phyloP scores from a whole-genome alignment of 2,888 invertebrate genomes.

The Leptothorax acervorum region DNA sequence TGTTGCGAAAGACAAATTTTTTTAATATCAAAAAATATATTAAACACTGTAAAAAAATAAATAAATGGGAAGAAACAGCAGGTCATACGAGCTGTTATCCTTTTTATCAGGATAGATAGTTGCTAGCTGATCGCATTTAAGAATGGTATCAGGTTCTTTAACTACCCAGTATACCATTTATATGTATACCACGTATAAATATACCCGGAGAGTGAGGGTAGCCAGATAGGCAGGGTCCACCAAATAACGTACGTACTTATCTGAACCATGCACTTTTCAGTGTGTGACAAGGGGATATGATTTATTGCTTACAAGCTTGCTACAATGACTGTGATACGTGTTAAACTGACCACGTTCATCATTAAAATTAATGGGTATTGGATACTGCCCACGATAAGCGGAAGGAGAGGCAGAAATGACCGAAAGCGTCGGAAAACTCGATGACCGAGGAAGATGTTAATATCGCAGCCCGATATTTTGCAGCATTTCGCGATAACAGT shows the following conservation, averaged over 20 bases:
- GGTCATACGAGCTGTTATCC: constrained; percentile 43
- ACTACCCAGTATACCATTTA: constrained; percentile 45
- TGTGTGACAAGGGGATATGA: constrained; percentile 72
- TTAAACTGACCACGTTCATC: constrained; percentile 80
- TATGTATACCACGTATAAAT: constrained; percentile 36
- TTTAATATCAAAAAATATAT: neutral
- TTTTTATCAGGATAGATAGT: constrained; percentile 53
- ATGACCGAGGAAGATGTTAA: constrained; percentile 51
- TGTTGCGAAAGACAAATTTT: neutral
- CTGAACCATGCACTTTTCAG: constrained; percentile 76
- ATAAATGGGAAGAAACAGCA: constrained; percentile 1
- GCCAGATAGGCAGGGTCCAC: constrained; percentile 61
- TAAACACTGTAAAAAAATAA: neutral
- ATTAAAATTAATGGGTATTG: constrained; percentile 83
- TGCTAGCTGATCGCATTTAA: constrained; percentile 61
- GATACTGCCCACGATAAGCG: constrained; percentile 71
- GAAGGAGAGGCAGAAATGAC: constrained; percentile 43
- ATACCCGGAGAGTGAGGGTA: constrained; percentile 45
- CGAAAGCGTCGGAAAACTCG: constrained; percentile 41
- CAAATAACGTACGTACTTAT: constrained; percentile 74
- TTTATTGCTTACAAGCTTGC: constrained; percentile 73
- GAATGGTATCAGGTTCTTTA: constrained; percentile 63
- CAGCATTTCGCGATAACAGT: constrained; percentile 35
- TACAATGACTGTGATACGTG: constrained; percentile 77
- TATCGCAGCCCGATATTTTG: constrained; percentile 38